A percentile compares a stretch with the other conserved stretches of the same genome.
phyloP scores from a whole-genome alignment of 2,888 invertebrate genomes.

The Volucella zonaria region DNA sequence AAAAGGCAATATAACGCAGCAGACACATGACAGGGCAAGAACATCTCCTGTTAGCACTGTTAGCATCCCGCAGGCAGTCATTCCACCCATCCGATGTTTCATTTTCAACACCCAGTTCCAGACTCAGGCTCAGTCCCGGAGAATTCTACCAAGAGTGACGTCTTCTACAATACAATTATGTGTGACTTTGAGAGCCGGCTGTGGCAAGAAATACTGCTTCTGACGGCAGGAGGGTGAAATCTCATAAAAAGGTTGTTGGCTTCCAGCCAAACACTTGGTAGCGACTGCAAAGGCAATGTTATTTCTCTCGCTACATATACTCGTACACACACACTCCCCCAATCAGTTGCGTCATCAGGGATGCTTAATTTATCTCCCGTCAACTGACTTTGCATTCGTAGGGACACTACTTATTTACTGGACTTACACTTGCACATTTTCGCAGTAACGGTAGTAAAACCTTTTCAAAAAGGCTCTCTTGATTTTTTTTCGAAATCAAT shows the following conservation, averaged over 20 bases:
- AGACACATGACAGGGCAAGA: slow-evolving; percentile 69
- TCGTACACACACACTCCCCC: background rate
- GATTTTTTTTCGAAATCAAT: slow-evolving; percentile 61
- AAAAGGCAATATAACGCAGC: slow-evolving; percentile 59
- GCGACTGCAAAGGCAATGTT: slow-evolving; percentile 17
- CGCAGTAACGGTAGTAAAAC: slow-evolving; percentile 43
- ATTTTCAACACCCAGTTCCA: background rate
- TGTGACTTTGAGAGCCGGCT: slow-evolving; percentile 38
- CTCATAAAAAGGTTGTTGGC: slow-evolving; percentile 60
- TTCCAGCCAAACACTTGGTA: slow-evolving; percentile 60
- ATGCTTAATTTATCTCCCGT: slow-evolving; percentile 56
- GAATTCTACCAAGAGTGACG: slow-evolving; percentile 44
- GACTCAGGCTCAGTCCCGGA: no score
- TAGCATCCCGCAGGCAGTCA: slow-evolving; percentile 5
- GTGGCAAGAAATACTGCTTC: background rate
- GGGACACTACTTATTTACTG: slow-evolving; percentile 32
- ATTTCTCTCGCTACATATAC: background rate
- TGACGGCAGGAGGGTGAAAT: slow-evolving; percentile 10
- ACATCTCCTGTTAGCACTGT: slow-evolving; percentile 69
- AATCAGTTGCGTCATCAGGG: background rate
- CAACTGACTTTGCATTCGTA: slow-evolving; percentile 48
- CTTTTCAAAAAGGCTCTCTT: slow-evolving; percentile 38
- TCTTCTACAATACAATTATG: slow-evolving; percentile 54
- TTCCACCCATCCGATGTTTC: background rate
- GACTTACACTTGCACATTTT: slow-evolving; percentile 14